A percentile compares a stretch with the other conserved stretches of the same genome.
Conservation (phyloP, 2,797 vertebrate species). For the Cossypha heuglini region DNA sequence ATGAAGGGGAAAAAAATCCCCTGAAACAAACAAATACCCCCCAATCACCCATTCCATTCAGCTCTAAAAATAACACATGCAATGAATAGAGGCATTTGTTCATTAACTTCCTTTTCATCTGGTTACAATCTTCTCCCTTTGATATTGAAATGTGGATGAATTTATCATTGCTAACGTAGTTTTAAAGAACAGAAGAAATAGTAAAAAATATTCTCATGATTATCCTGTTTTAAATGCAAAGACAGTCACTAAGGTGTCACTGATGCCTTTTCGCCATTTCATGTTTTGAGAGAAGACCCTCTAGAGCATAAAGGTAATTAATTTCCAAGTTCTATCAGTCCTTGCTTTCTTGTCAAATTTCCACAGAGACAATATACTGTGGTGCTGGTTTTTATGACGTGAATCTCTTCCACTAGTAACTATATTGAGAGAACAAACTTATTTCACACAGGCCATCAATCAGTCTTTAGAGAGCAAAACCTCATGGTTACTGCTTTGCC, state of each 20-base stretch:
- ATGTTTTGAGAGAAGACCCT: neutral
- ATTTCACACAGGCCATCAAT: neutral
- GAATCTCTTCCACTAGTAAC: neutral
- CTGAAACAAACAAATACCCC: neutral
- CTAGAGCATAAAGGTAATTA: neutral
- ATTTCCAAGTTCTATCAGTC: neutral
- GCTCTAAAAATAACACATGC: constrained; percentile 26
- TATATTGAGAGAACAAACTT: neutral
- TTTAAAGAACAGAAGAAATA: neutral
- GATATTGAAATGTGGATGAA: constrained; percentile 36
- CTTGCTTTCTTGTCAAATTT: neutral
- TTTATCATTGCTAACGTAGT: neutral
- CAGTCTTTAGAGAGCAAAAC: neutral
- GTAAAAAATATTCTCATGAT: neutral
- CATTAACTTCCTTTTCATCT: constrained; percentile 44
- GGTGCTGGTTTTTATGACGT: neutral
- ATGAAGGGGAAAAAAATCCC: neutral
- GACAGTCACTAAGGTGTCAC: neutral
- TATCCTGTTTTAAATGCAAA: neutral
- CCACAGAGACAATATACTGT: neutral
- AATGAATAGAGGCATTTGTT: constrained; percentile 21
- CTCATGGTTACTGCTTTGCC: neutral
- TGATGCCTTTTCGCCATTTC: neutral
- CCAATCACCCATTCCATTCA: neutral
- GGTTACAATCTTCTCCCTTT: constrained; percentile 27